Evolutionary conservation across 2,888 invertebrate genomes (phyloP), one percentile per base, ranked within the genome.

Genomic region (Chrysotoxum bicinctum): DNA sequence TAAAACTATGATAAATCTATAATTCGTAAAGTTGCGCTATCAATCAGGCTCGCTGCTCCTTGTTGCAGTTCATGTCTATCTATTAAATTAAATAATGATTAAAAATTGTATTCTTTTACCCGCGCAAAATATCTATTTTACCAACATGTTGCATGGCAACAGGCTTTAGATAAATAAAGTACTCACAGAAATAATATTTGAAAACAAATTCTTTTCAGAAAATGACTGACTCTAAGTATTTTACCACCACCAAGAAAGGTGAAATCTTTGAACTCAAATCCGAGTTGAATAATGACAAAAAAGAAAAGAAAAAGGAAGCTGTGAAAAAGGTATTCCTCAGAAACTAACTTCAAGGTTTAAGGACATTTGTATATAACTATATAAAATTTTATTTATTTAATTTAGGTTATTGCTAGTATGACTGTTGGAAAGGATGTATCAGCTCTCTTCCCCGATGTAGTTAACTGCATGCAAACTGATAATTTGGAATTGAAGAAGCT

Each of bases 381-480:
- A 91, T 6, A 10, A 12, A 4, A 3, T 45, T 21, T 54, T 23
- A 16, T 75, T 73, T 88, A 3, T 45, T 21, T 54, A 19, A 16
- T 75, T 73, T 88, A 98, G 96, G 99, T 99, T 21, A 99, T 99
- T 90, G 99, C 99, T 26, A 98, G 98, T 85, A 99, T 99, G 99
- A 99, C 99, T 7, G 99, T 99, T 23, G 99, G 99, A 69, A 99
- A 99, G 93, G 99, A 99, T 94, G 99, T 99, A 0, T 97, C 97
- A 0, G 98, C 99, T 1, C 93, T 99, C 16, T 99, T 99, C 91
- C 99, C 99, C 0, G 99, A 99, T 91, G 99, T 99, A 1, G 99
- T 99, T 32, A 99, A 99, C 93, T 99, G 99, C 92, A 99, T 99
- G 99, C 99, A 99, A 93, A 99, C 99, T 0, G 99, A 99, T 91